Base-by-base conservation (phyloP, 2,113 vertebrate species). In the Lucifuga dentata region DNA sequence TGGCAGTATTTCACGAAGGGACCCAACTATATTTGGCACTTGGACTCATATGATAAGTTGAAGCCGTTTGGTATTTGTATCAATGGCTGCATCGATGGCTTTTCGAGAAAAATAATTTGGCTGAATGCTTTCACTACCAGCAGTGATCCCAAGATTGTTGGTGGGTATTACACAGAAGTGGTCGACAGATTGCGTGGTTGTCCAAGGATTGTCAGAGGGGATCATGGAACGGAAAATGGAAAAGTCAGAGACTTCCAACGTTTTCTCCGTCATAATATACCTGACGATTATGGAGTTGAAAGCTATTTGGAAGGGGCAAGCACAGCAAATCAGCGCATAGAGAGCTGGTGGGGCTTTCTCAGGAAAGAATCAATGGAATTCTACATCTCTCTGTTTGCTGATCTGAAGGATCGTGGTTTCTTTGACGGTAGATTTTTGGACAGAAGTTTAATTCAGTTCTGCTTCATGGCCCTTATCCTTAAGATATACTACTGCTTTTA, bases 21-120 rank as follows among this genome's bases (percentile, higher is more conserved):
- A 5, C 60, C 61, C 0, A 71, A 75, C 5, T 65, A 39, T 43
- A 26, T 71, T 2, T 78, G 75, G 39, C 60, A 59, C 32, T 2
- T 74, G 17, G 50, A 83, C 32, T 73, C 40, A n/a, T n/a, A 0
- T 64, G 24, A 66, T 0, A 46, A 74, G 43, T 35, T 74, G 7
- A 60, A 58, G 11, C 69, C 33, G 39, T 51, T 50, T 73, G 51
- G 35, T 11, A 16, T 62, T 13, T 72, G n/a, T n/a, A 29, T 56
- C 36, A 64, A 52, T 43, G 38, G 26, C 11, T 17, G 52, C 11
- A 45, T 59, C 40, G 29, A 51, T 5, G 35, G 44, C 20, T 59
- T 60, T 36, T 53, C 32, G 0, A 5, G 16, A 12, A 61, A 76
- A 62, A 44, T 49, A 7, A 39, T 68, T 8, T 68, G 64, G 43